Evolutionary conservation across 2,888 invertebrate species (phyloP).

Genomic region (Tortricodes alternella): DNA sequence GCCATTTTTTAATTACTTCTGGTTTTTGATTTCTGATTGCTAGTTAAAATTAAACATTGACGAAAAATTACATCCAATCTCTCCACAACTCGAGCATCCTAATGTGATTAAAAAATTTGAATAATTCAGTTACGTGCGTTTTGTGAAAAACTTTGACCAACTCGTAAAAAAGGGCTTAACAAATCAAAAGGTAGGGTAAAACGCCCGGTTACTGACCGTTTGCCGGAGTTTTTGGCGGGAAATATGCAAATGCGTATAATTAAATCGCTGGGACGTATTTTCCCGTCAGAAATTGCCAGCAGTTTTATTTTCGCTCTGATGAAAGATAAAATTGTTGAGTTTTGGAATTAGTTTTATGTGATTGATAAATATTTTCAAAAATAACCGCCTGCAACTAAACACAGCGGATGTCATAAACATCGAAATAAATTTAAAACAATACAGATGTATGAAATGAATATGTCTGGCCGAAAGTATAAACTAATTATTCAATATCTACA

Average conservation of each 20-base stretch:
- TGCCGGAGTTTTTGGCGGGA: slow-evolving; percentile 47
- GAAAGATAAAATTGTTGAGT: slow-evolving; percentile 32
- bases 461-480: too few species aligned
- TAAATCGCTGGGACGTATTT: slow-evolving; percentile 61
- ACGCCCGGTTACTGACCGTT: slow-evolving; percentile 45
- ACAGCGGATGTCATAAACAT: too few species aligned
- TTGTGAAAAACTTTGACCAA: slow-evolving; percentile 38
- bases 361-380: too few species aligned
- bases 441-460: too few species aligned
- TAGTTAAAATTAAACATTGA: slow-evolving; percentile 4
- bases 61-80: slow-evolving; percentile 3
- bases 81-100: neutral
- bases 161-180: slow-evolving; percentile 51
- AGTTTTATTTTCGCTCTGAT: slow-evolving; percentile 47
- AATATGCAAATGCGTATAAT: slow-evolving; percentile 71
- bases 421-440: too few species aligned
- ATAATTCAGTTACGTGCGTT: slow-evolving; percentile 29
- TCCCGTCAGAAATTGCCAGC: slow-evolving; percentile 53
- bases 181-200: slow-evolving; percentile 59
- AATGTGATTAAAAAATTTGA: slow-evolving; percentile 18
- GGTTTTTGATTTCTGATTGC: too few species aligned
- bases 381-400: too few species aligned
- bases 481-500: too few species aligned
- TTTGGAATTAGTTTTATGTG: slow-evolving; percentile 28
- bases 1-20: too few species aligned